A percentile compares a stretch with the other conserved stretches of the same genome.
Evolutionary conservation across 2,888 invertebrate species (phyloP).

Genomic region (Ennomos quercinarius): DNA sequence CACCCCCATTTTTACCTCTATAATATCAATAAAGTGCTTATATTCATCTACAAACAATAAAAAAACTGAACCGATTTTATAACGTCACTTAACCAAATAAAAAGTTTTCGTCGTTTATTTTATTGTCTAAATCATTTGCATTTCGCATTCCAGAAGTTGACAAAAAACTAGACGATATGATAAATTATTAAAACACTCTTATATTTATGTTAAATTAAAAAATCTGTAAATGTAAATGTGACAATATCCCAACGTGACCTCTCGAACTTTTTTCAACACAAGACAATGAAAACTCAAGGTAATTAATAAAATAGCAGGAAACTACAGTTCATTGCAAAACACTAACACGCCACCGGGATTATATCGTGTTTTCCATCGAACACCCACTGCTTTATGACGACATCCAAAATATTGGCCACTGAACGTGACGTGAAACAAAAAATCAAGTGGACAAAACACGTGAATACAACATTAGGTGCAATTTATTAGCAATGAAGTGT

Average conservation of each 20-base stretch:
- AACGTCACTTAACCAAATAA: no score
- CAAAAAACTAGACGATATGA: no score
- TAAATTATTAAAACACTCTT: no score
- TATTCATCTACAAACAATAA: no score
- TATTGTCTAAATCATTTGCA: no score
- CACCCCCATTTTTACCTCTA: no score
- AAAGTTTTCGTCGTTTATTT: no score
- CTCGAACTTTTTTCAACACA: conserved; percentile 10
- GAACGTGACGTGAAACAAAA: conserved; percentile 37
- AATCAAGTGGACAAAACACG: conserved; percentile 38
- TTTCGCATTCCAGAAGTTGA: no score
- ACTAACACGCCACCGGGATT: conserved; percentile 15
- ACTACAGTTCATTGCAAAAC: conserved; percentile 6
- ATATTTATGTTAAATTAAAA: no score
- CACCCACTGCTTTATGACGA: conserved; percentile 31
- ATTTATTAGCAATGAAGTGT: conserved; percentile 40
- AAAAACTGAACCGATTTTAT: background rate
- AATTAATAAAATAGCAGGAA: conserved; percentile 24
- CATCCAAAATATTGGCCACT: conserved; percentile 32
- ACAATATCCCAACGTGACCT: no score
- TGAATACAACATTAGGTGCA: conserved; percentile 38
- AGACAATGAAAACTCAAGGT: conserved; percentile 23
- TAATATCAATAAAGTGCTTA: no score
- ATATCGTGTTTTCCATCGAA: conserved; percentile 24
- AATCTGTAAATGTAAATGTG: no score